Base-by-base conservation (phyloP, 2,113 vertebrate genomes). In the Cyprinodon variegatus region DNA sequence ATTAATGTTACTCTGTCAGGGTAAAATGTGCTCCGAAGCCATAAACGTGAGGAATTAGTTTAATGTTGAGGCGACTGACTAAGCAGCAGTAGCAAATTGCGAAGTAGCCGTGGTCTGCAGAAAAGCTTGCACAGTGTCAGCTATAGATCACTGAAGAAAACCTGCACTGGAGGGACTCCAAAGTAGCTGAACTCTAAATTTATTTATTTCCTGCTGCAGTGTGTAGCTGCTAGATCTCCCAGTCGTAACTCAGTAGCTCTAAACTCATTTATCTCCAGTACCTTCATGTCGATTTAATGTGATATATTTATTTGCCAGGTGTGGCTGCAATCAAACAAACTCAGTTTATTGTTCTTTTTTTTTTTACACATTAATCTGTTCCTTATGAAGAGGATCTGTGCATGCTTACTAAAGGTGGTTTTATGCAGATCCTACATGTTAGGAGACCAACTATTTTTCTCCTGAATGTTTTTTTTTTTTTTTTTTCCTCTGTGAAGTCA, bases 1-100 rank as follows among this genome's bases (percentile, higher is more conserved):
- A 48, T 48, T 45, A 12, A 61, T 67, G 22, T 65, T 61, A 40
- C 81, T 76, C 57, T 39, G 67, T 70, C 72, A 74, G 13, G 39
- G 65, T 73, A 70, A 81, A 84, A 79, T 70, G 77, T 87, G 85
- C 82, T 82, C 46, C 50, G 67, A 73, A 48, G 5, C 65, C 65
- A 36, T 45, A 62, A 63, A 74, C 79, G 79, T 29, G 69, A 68
- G 78, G 74, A 87, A 88, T 86, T 90, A 89, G 82, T 74, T 78
- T 90, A 90, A 91, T 89, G 88, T 63, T n/a, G n/a, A 45, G 64
- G 76, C 0, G 41, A 83, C 88, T 91, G 90, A 90, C 70, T 84
- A 87, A 87, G 90, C 88, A 88, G 68, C 0, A 11, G 74, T 46
- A 17, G 11, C 50, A 13, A 63, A n/a, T 57, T 78, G 84, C 65